Evolutionary conservation across 2,888 invertebrate genomes (phyloP).

Genomic region (Ctena decussata): DNA sequence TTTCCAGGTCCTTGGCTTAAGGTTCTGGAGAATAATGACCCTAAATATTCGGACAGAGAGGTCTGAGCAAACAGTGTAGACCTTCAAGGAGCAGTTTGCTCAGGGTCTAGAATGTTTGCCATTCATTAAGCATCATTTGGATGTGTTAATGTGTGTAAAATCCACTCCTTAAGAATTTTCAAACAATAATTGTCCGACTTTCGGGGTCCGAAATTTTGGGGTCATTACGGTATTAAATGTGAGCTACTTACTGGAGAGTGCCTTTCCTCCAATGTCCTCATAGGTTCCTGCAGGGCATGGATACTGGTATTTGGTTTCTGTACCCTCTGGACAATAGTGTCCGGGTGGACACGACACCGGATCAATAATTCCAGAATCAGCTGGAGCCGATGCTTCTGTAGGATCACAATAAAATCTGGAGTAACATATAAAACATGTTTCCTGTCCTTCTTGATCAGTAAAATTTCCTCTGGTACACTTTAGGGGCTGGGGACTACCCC

Average conservation of each 20-base stretch:
- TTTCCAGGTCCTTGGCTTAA: not conserved
- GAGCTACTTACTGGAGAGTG: constrained; percentile 69
- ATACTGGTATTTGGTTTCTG: constrained; percentile 77
- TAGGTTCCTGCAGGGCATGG: constrained; percentile 84
- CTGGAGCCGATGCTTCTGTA: constrained; percentile 72
- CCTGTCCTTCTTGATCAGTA: constrained; percentile 67
- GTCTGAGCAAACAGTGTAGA: too few relatives aligned
- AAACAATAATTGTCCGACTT: too few relatives aligned
- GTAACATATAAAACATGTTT: constrained; percentile 77
- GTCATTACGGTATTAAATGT: too few relatives aligned
- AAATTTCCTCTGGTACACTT: constrained; percentile 82
- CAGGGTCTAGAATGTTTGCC: too few relatives aligned
- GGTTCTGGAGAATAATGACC: not conserved
- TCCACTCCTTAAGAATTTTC: too few relatives aligned
- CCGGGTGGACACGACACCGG: constrained; percentile 81
- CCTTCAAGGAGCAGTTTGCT: too few relatives aligned
- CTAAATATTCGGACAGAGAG: too few relatives aligned
- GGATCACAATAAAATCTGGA: constrained; percentile 84
- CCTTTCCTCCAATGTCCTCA: constrained; percentile 52
- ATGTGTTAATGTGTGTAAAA: too few relatives aligned
- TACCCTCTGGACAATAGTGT: constrained; percentile 81
- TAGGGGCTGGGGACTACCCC: constrained; percentile 75
- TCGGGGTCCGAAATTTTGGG: too few relatives aligned
- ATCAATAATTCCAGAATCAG: constrained; percentile 80
- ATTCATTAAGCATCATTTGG: too few relatives aligned